These are phyloP conservation scores for Amazona guildingii DNA, from an alignment of 2,113 vertebrate species.

Conservation along the genomic window DNA sequence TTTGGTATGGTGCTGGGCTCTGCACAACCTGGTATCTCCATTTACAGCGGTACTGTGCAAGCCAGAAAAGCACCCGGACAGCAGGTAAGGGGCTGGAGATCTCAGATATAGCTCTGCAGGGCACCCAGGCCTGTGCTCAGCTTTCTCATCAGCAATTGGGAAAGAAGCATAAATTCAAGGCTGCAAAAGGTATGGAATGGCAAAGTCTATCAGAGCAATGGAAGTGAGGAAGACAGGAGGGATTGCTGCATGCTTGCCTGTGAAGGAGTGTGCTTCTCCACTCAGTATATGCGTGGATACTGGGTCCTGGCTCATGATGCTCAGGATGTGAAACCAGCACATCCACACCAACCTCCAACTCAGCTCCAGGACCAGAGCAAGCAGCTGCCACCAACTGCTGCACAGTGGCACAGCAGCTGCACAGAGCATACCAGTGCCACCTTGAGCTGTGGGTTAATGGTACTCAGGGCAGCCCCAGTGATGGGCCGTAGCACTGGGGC, in stretches of 20 bases:
- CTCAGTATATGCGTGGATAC: neutral
- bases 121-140: neutral
- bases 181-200: neutral
- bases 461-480: neutral
- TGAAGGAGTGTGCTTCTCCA: accelerated
- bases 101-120: neutral
- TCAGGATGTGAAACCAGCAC: neutral
- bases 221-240: neutral
- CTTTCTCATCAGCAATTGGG: neutral
- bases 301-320: neutral
- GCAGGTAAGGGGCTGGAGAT: neutral
- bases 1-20: neutral
- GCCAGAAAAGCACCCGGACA: neutral
- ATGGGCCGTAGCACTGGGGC: neutral
- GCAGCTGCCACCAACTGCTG: neutral
- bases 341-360: neutral
- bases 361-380: neutral
- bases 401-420: neutral
- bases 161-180: neutral
- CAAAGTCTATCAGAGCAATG: neutral
- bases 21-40: neutral
- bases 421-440: neutral
- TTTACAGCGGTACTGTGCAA: accelerated
- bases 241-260: neutral
- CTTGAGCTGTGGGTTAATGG: neutral